Evolutionary conservation across 2,797 vertebrate species (phyloP), one percentile per base, ranked within the genome.

Genomic region (Ambastaia sidthimunki): DNA sequence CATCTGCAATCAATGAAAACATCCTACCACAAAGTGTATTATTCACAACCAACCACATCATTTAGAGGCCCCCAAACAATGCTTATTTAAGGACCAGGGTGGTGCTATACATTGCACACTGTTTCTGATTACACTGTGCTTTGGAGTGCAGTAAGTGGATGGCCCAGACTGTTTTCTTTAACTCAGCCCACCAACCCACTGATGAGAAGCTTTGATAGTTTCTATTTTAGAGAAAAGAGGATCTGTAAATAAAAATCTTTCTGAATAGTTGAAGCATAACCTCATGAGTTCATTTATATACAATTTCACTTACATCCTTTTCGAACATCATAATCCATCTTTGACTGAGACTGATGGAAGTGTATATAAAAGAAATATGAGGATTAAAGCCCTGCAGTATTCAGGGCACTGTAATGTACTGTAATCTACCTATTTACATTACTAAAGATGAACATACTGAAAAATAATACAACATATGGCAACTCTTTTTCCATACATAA

Each of bases 1-100:
- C 84, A 83, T 87, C 83, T 86, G 85, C 65, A 72, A 78, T 73
- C 80, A 60, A 80, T 85, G 80, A 83, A 83, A 72, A 74, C 74
- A 62, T 72, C 71, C 72, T 71, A 65, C 66, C 76, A 69, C 6
- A 47, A 31, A 69, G 70, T 37, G 60, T 50, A 65, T 65, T 63
- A 70, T 74, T 75, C 75, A 77, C 71, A 66, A 54, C 57, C 78
- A 57, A 82, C 86, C 86, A 84, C 85, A 85, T 87, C 68, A 85
- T 80, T 83, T 69, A 65, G 23, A 75, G 63, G 23, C 55, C 28
- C 13, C 78, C 80, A 69, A 74, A 84, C 86, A 87, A 84, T 81
- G 76, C 37, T 71, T 60, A 78, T 71, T 82, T 73, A 75, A 71
- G 67, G 25, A 73, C 15, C 19, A 71, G 82, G 82, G 82, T 80